These are phyloP conservation scores for Bubalus kerabau DNA, from an alignment of 2,113 vertebrate species.

Conservation along the genomic window DNA sequence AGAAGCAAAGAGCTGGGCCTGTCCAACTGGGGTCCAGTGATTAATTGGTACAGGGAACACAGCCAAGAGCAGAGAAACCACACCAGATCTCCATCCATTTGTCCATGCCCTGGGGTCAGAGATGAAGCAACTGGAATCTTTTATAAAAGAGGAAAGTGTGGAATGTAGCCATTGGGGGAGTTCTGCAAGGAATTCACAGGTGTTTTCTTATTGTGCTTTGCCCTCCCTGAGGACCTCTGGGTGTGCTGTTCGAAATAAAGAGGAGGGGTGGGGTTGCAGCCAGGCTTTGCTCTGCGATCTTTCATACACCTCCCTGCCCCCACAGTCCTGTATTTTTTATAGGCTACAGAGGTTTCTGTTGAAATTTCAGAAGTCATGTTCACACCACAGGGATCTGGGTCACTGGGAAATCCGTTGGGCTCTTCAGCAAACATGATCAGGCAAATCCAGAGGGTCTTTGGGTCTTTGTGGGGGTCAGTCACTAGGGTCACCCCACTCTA, in stretches of 20 bases:
- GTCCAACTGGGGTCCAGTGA: conserved; percentile 44
- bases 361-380: conserved; percentile 10
- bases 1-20: not conserved
- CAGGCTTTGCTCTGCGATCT: not conserved
- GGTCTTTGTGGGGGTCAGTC: not conserved
- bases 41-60: conserved; percentile 43
- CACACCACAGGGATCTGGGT: not conserved
- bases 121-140: conserved; percentile 60
- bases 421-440: not conserved
- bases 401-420: not conserved
- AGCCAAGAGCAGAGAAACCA: conserved; percentile 58
- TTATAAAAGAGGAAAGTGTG: conserved; percentile 37
- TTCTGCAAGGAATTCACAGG: conserved; percentile 66
- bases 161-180: conserved; percentile 51
- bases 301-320: not conserved
- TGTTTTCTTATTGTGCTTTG: conserved; percentile 59
- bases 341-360: not conserved
- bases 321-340: not conserved
- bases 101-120: conserved; percentile 63
- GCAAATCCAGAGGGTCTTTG: not conserved
- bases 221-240: conserved; percentile 26
- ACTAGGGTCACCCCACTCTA: too few species aligned
- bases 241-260: not conserved
- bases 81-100: conserved; percentile 51
- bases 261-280: not conserved